Base-by-base conservation (phyloP, 2,888 invertebrate genomes). In the Caenorhabditis macrosperma region DNA sequence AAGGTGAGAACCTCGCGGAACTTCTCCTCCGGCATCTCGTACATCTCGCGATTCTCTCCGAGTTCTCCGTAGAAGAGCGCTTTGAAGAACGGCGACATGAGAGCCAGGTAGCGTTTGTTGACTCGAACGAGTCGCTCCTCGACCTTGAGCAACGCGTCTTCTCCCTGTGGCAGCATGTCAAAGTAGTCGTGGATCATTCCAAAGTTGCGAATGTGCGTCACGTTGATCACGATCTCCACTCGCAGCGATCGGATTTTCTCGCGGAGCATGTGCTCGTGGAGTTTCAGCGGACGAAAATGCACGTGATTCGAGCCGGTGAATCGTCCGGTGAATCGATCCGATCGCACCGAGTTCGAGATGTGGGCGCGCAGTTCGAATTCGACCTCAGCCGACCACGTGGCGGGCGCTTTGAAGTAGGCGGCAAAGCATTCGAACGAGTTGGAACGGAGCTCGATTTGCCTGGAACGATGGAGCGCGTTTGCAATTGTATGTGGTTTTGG, bases 11-110 rank as follows among this genome's bases (percentile, higher is more conserved):
- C 22, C 57, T 72, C 72, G 10, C 64, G 22, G 41, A 64, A 72
- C 50, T 72, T 72, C 28, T 72, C 72, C 26, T 72, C 46, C 57
- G 57, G 57, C 46, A 72, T 26, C 35, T 72, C 72, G 22, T 46
- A 57, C 12, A 64, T 9, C 33, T 72, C 63, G 2, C 46, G 26
- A 15, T 64, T 12, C 6, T 38, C 7, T 5, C 63, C 63, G 5
- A 72, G 12, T 15, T 64, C 72, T 1, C 57, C 57, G 26, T 55
- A 72, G 48, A 72, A 72, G 20, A 72, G 28, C 0, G 72, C 72
- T 30, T 72, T 63, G 57, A 72, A 72, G 57, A 72, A 72, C 7
- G 72, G 72, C 0, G 63, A 64, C 72, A 72, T 72, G 63, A 72
- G 22, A 2, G 63, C 46, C 63, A 72, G 7, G 33, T 72, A 72